A percentile compares a stretch with the other conserved stretches of the same genome.
Evolutionary conservation across 2,113 vertebrate genomes (phyloP).

Genomic region (Labeo catla): DNA sequence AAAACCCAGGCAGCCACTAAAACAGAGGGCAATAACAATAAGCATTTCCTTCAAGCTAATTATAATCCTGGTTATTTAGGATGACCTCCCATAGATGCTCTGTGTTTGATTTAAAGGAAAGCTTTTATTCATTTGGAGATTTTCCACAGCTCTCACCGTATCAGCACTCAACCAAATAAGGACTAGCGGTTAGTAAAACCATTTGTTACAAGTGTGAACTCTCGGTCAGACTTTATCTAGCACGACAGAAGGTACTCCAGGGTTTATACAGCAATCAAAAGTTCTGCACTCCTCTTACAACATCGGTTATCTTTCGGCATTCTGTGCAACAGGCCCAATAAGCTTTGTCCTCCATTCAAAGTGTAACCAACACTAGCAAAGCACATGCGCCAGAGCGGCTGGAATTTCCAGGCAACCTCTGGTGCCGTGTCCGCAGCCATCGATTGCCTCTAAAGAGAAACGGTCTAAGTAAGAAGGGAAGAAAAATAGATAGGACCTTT

Average conservation of each 20-base stretch:
- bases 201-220: constrained; percentile 8
- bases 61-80: constrained; percentile 65
- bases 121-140: background rate
- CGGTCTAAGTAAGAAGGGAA: constrained; percentile 59
- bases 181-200: background rate
- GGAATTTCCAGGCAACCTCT: constrained; percentile 57
- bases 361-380: constrained; percentile 18
- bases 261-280: constrained; percentile 27
- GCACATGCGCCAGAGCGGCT: constrained; percentile 17
- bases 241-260: constrained; percentile 7
- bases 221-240: background rate
- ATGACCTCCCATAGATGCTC: constrained; percentile 65
- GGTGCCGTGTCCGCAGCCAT: constrained; percentile 63
- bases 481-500: constrained; percentile 62
- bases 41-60: constrained; percentile 58
- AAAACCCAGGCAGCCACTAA: constrained; percentile 51
- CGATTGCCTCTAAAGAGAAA: constrained; percentile 63
- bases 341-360: constrained; percentile 34
- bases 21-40: constrained; percentile 60
- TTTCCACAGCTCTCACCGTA: background rate
- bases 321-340: constrained; percentile 1
- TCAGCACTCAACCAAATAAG: background rate
- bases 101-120: constrained; percentile 56
- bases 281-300: constrained; percentile 15
- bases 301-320: background rate